Percentiles rank a stretch among this genome's conserved stretches.
phyloP scores from a whole-genome alignment of 2,888 invertebrate species.

The Rhingia rostrata region DNA sequence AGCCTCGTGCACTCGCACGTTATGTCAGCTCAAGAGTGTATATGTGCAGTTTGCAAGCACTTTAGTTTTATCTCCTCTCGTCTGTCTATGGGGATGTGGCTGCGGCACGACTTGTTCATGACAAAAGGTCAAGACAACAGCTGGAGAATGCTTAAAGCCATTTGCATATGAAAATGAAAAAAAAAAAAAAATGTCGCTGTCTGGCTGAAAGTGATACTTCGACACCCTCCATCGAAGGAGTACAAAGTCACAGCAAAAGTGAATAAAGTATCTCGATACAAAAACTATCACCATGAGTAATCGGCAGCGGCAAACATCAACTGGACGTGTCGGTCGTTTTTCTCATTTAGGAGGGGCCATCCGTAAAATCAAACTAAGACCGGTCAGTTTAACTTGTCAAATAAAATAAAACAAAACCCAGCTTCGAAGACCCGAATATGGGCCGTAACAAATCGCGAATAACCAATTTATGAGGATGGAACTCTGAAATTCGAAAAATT shows the following conservation, averaged over 20 bases:
- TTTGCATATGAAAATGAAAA: constrained; percentile 1
- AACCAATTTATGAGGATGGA: constrained; percentile 35
- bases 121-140: constrained; percentile 62
- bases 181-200: constrained; percentile 12
- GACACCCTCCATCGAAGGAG: not conserved
- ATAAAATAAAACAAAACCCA: constrained; percentile 9
- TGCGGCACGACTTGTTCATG: constrained; percentile 50
- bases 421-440: constrained; percentile 17
- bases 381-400: not conserved
- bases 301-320: constrained; percentile 24
- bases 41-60: not conserved
- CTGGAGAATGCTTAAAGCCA: not conserved
- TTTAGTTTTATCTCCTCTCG: constrained; percentile 13
- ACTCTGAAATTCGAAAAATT: not conserved
- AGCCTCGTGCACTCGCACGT: not conserved
- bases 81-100: constrained; percentile 21
- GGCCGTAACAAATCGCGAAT: constrained; percentile 47
- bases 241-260: not conserved
- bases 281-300: constrained; percentile 29
- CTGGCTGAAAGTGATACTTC: constrained; percentile 4
- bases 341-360: too few relatives aligned
- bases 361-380: constrained; percentile 20
- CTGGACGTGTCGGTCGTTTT: too few relatives aligned
- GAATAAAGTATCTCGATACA: not conserved
- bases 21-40: constrained; percentile 8